Evolutionary conservation across 2,888 invertebrate genomes (phyloP), one percentile per base, ranked within the genome.

Genomic region (Meganola albula): DNA sequence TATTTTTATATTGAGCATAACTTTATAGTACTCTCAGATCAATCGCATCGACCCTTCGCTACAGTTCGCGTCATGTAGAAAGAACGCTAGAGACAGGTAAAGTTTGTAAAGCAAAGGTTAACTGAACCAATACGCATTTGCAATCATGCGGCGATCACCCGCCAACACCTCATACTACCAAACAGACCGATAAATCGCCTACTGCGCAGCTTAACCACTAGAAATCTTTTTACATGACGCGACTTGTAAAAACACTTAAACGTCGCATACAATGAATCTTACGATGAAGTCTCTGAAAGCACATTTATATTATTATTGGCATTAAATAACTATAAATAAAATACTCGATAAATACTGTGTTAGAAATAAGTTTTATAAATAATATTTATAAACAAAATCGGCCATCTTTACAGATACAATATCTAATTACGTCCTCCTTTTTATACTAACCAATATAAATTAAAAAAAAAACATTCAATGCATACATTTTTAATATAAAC

Each of bases 321-420:
- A n/a, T n/a, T n/a, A n/a, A n/a, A n/a, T n/a, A n/a, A n/a, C n/a
- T n/a, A n/a, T n/a, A n/a, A n/a, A n/a, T n/a, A n/a, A n/a, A n/a
- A n/a, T n/a, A n/a, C n/a, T n/a, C n/a, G n/a, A n/a, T n/a, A n/a
- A n/a, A n/a, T n/a, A n/a, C n/a, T n/a, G n/a, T n/a, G n/a, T n/a
- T n/a, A n/a, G n/a, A n/a, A n/a, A n/a, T n/a, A n/a, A n/a, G n/a
- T n/a, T n/a, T n/a, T n/a, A n/a, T 14, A 6, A 29, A 34, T 34
- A 37, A 40, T 24, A 32, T 46, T 40, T 53, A 37, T 37, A 40
- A 47, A 40, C 31, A 42, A 47, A 6, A 53, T 36, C 36, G 22
- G 37, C 47, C 53, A 49, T 45, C 43, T 40, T 30, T 27, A 38
- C 45, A 40, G 50, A 49, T 31, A 49, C 53, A 35, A 54, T 23